Conservation (phyloP, 2,888 invertebrate species). For the Coenonympha arcania region DNA sequence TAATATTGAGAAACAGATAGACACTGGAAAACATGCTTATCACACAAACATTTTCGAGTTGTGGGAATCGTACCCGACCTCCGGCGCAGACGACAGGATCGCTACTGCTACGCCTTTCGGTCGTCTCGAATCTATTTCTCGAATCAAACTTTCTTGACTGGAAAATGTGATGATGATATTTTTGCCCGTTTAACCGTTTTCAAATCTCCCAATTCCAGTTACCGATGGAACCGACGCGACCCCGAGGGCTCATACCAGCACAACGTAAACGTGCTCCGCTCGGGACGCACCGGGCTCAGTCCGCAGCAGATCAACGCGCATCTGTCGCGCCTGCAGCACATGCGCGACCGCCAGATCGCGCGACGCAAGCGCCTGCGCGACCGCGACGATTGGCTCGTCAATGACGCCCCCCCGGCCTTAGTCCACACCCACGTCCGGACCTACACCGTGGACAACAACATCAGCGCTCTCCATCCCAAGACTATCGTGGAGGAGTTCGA, state of each 20-base stretch:
- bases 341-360: slow-evolving; percentile 61
- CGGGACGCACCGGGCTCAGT: slow-evolving; percentile 59
- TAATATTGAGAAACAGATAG: too few species aligned
- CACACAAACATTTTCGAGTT: too few species aligned
- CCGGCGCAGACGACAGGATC: too few species aligned
- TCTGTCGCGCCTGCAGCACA: slow-evolving; percentile 53
- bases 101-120: too few species aligned
- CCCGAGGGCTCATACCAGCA: slow-evolving; percentile 62
- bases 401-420: slow-evolving; percentile 52
- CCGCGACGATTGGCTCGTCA: slow-evolving; percentile 54
- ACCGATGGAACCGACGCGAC: slow-evolving; percentile 64
- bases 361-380: slow-evolving; percentile 46
- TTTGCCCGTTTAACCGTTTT: neutral
- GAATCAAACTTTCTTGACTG: too few species aligned
- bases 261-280: slow-evolving; percentile 59
- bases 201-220: slow-evolving; percentile 38
- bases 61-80: too few species aligned
- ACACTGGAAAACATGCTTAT: too few species aligned
- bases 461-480: slow-evolving; percentile 74
- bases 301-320: slow-evolving; percentile 58
- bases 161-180: too few species aligned
- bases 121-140: too few species aligned
- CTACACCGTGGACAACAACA: slow-evolving; percentile 69
- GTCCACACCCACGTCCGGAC: slow-evolving; percentile 69
- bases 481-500: slow-evolving; percentile 74